Conservation (phyloP, 2,797 vertebrate genomes). For the Siniperca obscura region DNA sequence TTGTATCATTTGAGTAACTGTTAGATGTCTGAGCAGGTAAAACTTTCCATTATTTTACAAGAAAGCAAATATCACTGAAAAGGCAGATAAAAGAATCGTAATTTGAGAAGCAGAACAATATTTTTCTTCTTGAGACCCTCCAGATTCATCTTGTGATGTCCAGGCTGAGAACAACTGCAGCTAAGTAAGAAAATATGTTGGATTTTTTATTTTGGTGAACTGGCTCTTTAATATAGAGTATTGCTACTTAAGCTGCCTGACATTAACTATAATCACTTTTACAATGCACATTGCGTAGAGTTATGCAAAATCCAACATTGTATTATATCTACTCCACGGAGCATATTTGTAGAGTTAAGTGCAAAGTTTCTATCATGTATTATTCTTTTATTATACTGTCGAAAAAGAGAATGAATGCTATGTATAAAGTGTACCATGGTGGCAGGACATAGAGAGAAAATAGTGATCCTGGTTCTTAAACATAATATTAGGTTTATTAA, state of each 20-base stretch:
- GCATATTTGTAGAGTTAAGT: background rate
- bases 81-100: background rate
- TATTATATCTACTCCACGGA: too few species aligned
- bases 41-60: background rate
- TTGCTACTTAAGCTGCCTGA: background rate
- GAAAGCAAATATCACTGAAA: background rate
- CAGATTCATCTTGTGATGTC: background rate
- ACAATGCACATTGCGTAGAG: background rate
- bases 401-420: background rate
- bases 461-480: background rate
- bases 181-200: background rate
- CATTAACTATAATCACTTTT: background rate
- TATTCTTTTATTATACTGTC: background rate
- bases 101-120: background rate
- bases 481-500: background rate
- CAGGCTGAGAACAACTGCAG: background rate
- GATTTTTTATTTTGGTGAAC: too few species aligned
- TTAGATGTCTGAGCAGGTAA: background rate
- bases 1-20: background rate
- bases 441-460: background rate
- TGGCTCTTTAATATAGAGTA: too few species aligned
- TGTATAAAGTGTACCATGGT: background rate
- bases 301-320: background rate
- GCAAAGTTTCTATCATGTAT: background rate
- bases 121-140: background rate